Evolutionary conservation across 1,140 invertebrate species (phyloP), one percentile per base, ranked within the genome.

Genomic region (Lepidurus couesii): DNA sequence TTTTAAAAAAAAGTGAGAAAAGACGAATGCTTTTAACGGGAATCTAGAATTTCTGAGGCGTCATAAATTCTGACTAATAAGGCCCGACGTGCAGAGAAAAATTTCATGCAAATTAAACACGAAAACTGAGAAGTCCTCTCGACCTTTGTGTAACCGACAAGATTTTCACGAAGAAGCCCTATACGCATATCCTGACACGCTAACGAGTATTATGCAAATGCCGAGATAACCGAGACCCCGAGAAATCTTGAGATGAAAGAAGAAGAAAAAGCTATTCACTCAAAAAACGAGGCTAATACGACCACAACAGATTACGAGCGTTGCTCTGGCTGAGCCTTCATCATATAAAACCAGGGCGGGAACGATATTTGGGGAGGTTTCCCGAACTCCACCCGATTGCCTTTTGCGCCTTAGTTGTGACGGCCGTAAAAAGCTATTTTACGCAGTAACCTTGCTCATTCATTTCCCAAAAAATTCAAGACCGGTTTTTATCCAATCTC

Each of bases 131-230:
- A 9, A 65, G 9, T 65, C 21, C 16, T 11, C 53, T 9, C 53
- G n/a, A 65, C 53, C 53, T 65, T 65, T 65, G 53, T 65, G 53
- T 65, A 65, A 13, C 53, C 21, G 8, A 4, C 21, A 21, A 9
- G 53, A 13, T 65, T 21, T 65, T 65, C 53, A n/a, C n/a, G 21
- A 65, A 21, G 53, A 65, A 65, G 53, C 7, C 21, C 21, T 65
- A n/a, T n/a, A 65, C 53, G 53, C 53, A 65, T 65, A 65, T 65
- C 53, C 21, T 65, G 34, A 65, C 53, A 65, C n/a, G 53, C 53
- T 65, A 65, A 65, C 53, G 53, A 65, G 53, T 65, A 65, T 65
- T 65, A 65, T 65, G 53, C 53, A 65, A 65, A 65, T 21, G 53
- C 13, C 53, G 5, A 65, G 53, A 65, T 65, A 65, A 34, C 53